Percentiles rank a stretch among this genome's conserved stretches.
phyloP scores from a whole-genome alignment of 2,888 invertebrate species.

The Melanargia galathea region DNA sequence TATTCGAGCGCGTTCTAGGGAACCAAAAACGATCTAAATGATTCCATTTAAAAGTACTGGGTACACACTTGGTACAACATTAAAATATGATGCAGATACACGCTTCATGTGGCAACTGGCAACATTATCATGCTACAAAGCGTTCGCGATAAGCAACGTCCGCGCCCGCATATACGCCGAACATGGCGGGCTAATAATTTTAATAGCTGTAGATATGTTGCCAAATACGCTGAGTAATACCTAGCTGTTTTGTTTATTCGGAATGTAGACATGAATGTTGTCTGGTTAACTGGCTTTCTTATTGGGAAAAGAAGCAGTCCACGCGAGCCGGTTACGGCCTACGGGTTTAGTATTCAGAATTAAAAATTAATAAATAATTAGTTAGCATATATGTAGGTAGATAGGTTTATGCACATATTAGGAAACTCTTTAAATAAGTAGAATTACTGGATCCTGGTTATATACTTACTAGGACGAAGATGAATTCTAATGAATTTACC shows the following conservation, averaged over 20 bases:
- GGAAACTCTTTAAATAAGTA: too few relatives aligned
- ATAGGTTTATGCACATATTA: neutral
- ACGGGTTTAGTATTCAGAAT: neutral
- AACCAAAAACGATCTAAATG: too few relatives aligned
- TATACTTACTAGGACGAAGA: too few relatives aligned
- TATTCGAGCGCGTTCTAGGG: too few relatives aligned
- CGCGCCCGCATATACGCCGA: slow-evolving; percentile 52
- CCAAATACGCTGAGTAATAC: slow-evolving; percentile 19
- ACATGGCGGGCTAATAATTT: slow-evolving; percentile 32
- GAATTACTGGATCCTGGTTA: too few relatives aligned
- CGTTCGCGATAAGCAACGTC: slow-evolving; percentile 50
- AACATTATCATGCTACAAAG: slow-evolving; percentile 24
- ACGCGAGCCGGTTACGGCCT: neutral
- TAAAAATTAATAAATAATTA: neutral
- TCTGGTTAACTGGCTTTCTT: slow-evolving; percentile 16
- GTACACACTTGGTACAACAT: too few relatives aligned
- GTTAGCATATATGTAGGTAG: neutral
- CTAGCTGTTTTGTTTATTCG: slow-evolving; percentile 22
- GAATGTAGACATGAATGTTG: slow-evolving; percentile 19
- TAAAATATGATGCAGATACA: neutral
- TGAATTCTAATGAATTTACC: too few relatives aligned
- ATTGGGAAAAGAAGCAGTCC: neutral
- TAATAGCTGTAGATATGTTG: slow-evolving; percentile 20
- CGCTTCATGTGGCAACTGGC: slow-evolving; percentile 11
- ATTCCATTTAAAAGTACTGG: too few relatives aligned